A percentile compares a stretch with the other conserved stretches of the same genome.
These are phyloP conservation scores for Huso huso DNA, from an alignment of 2,797 vertebrate genomes.

Conservation along the genomic window DNA sequence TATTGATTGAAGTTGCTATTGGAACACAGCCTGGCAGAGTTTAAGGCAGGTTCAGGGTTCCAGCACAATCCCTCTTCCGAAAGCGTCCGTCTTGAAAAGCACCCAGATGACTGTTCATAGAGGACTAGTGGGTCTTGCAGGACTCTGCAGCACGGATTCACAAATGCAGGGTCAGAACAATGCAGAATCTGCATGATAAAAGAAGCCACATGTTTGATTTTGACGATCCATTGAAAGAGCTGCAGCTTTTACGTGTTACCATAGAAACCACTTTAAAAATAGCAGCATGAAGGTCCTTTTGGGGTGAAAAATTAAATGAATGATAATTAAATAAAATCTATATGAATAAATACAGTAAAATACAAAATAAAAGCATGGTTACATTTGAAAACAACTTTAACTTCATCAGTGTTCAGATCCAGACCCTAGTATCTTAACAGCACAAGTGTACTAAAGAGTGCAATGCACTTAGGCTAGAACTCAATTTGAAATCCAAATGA, in stretches of 20 bases:
- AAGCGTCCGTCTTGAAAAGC: not conserved
- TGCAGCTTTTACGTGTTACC: not conserved
- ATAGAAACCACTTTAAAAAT: not conserved
- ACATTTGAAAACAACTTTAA: too few relatives aligned
- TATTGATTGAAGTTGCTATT: too few relatives aligned
- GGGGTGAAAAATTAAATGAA: not conserved
- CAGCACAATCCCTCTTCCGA: not conserved
- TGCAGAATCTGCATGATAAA: not conserved
- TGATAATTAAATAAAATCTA: not conserved
- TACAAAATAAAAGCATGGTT: too few relatives aligned
- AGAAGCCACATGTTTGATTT: constrained; percentile 3
- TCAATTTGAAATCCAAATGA: too few relatives aligned
- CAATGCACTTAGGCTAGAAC: too few relatives aligned
- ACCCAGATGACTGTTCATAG: not conserved
- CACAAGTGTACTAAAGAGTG: too few relatives aligned
- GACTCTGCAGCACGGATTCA: not conserved
- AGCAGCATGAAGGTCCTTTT: not conserved
- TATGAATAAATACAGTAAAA: not conserved
- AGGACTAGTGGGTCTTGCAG: not conserved
- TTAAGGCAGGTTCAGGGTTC: too few relatives aligned
- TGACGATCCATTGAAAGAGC: not conserved
- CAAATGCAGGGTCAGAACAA: not conserved
- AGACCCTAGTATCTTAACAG: too few relatives aligned
- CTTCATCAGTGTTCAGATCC: too few relatives aligned
- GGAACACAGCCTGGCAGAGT: too few relatives aligned